These are phyloP conservation scores for Sigmodon hispidus DNA, from an alignment of 2,113 vertebrate species.

Conservation along the genomic window DNA sequence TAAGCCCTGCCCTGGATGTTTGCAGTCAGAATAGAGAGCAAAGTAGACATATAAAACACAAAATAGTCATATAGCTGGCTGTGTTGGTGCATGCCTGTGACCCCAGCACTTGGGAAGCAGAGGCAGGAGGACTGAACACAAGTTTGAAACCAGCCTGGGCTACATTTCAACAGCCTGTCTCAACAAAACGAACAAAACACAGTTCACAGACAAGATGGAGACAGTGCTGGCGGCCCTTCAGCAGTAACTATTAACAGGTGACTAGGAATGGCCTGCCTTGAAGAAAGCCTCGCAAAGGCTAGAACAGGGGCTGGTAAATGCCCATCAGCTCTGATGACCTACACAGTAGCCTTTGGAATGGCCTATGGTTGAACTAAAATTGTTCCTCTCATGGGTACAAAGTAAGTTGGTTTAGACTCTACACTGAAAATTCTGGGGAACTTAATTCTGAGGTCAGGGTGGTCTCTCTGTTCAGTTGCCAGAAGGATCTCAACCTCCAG, in stretches of 20 bases:
- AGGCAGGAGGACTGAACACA: background rate
- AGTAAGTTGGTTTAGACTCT: background rate
- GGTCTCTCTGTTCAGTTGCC: background rate
- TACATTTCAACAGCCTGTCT: background rate
- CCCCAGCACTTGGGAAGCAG: background rate
- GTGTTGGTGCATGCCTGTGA: background rate
- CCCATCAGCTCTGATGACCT: background rate
- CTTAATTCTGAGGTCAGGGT: constrained; percentile 11
- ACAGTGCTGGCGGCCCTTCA: background rate
- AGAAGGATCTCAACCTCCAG: background rate
- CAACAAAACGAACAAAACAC: background rate
- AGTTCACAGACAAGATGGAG: background rate
- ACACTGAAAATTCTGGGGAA: background rate
- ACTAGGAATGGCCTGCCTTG: background rate
- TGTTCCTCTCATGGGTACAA: background rate
- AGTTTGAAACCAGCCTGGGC: background rate
- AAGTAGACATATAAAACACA: background rate
- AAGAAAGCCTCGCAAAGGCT: background rate
- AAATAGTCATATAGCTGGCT: background rate
- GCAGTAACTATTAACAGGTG: background rate
- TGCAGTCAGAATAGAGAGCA: background rate
- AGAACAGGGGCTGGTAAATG: background rate
- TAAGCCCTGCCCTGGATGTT: background rate
- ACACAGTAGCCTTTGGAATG: background rate
- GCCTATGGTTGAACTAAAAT: background rate